phyloP scores from a whole-genome alignment of 2,888 invertebrate species.

The Phrixothrix hirtus region DNA sequence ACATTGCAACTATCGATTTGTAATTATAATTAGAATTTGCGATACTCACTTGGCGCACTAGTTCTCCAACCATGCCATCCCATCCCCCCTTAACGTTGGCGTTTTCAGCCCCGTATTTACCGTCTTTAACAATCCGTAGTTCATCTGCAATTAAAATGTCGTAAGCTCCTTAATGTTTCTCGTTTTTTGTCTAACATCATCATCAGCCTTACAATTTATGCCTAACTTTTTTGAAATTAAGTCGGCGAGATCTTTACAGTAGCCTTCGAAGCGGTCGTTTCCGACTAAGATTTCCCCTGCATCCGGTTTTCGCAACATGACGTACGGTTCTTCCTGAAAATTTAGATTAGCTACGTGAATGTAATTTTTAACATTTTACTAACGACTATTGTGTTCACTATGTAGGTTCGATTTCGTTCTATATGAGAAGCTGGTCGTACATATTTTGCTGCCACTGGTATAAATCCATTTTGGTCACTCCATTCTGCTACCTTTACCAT shows the following conservation, averaged over 20 bases:
- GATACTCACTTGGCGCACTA: conserved; percentile 77
- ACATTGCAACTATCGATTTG: conserved; percentile 40
- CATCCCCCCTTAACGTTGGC: conserved; percentile 75
- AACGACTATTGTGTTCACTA: conserved; percentile 81
- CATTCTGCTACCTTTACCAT: conserved; percentile 91
- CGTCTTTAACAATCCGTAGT: conserved; percentile 82
- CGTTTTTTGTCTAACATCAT: background rate
- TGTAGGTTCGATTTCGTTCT: conserved; percentile 81
- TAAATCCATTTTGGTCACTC: conserved; percentile 80
- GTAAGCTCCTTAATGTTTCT: no score
- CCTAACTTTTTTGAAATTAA: conserved; percentile 77
- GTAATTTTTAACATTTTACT: conserved; percentile 43
- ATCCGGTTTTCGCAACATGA: conserved; percentile 74
- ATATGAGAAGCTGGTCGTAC: conserved; percentile 72
- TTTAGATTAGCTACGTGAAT: conserved; percentile 1
- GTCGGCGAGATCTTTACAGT: conserved; percentile 89
- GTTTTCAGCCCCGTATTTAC: conserved; percentile 80
- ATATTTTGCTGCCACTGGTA: conserved; percentile 74
- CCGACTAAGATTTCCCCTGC: conserved; percentile 67
- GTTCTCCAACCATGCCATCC: conserved; percentile 88
- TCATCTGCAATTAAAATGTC: conserved; percentile 66
- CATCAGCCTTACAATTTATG: conserved; percentile 75
- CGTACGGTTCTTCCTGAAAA: conserved; percentile 81
- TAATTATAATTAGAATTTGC: conserved; percentile 37
- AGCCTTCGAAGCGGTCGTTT: conserved; percentile 85